Evolutionary conservation across 2,113 vertebrate genomes (phyloP).

Genomic region (Nettapus auritus): DNA sequence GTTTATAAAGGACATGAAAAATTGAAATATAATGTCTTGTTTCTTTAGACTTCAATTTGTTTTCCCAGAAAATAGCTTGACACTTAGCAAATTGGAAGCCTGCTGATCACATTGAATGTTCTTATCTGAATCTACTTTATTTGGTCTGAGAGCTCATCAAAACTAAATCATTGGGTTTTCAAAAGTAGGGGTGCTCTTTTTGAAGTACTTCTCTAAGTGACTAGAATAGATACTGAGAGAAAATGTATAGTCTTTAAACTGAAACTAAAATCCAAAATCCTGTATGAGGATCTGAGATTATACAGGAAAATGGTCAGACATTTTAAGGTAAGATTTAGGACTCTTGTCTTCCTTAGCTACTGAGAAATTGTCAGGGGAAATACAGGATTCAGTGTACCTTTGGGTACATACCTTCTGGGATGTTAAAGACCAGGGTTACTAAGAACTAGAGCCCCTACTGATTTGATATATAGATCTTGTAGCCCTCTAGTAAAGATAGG

Average conservation of each 20-base stretch:
- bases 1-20: not conserved
- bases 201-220: not conserved
- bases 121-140: not conserved
- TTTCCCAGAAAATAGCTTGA: not conserved
- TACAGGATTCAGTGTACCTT: not conserved
- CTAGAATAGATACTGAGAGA: not conserved
- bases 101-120: not conserved
- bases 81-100: not conserved
- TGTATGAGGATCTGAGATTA: not conserved
- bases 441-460: not conserved
- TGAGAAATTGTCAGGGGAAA: not conserved
- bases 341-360: not conserved
- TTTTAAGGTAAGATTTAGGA: not conserved
- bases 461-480: not conserved
- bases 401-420: not conserved
- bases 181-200: not conserved
- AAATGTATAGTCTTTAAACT: not conserved
- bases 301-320: not conserved
- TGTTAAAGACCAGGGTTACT: not conserved
- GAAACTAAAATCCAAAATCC: not conserved
- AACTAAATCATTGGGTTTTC: not conserved
- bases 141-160: not conserved
- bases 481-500: not conserved
- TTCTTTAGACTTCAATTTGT: not conserved
- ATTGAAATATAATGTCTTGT: not conserved